These are phyloP conservation scores for Sinotaia quadrata DNA, from an alignment of 2,888 invertebrate species.

Conservation along the genomic window DNA sequence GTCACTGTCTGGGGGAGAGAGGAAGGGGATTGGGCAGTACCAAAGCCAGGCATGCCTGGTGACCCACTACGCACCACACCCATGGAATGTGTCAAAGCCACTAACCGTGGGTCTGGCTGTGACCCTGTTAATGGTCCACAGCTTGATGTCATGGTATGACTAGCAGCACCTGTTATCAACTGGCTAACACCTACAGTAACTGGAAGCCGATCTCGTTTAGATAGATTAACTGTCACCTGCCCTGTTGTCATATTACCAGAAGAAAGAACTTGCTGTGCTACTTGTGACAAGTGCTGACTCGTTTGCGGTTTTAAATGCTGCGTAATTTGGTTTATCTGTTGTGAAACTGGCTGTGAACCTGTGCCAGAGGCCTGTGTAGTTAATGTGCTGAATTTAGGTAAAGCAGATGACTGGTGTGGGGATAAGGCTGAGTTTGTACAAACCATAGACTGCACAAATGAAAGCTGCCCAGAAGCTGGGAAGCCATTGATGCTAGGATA, in stretches of 20 bases:
- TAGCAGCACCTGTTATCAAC: background rate
- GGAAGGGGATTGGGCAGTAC: slow-evolving; percentile 14
- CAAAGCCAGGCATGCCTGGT: slow-evolving; percentile 2
- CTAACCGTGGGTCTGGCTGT: slow-evolving; percentile 14
- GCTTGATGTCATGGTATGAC: background rate
- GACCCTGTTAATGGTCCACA: too few relatives aligned
- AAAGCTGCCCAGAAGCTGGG: slow-evolving; percentile 6
- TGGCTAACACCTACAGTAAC: background rate
- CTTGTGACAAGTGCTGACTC: too few relatives aligned
- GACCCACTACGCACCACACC: slow-evolving; percentile 18
- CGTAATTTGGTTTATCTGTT: too few relatives aligned
- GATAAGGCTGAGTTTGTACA: background rate
- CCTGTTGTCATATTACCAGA: background rate
- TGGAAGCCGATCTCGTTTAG: slow-evolving; percentile 1
- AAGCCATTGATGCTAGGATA: slow-evolving; percentile 20
- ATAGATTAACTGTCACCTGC: background rate
- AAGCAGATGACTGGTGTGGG: background rate
- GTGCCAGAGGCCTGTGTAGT: background rate
- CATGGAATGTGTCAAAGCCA: slow-evolving; percentile 11
- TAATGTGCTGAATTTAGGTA: slow-evolving; percentile 13
- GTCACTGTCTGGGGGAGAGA: slow-evolving; percentile 8
- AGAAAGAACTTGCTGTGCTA: background rate
- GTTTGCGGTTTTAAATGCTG: too few relatives aligned
- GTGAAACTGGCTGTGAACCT: background rate
- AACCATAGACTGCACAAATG: background rate